Evolutionary conservation across 1,140 invertebrate genomes (phyloP), one percentile per base, ranked within the genome.

Genomic region (Listronotus oregonensis): DNA sequence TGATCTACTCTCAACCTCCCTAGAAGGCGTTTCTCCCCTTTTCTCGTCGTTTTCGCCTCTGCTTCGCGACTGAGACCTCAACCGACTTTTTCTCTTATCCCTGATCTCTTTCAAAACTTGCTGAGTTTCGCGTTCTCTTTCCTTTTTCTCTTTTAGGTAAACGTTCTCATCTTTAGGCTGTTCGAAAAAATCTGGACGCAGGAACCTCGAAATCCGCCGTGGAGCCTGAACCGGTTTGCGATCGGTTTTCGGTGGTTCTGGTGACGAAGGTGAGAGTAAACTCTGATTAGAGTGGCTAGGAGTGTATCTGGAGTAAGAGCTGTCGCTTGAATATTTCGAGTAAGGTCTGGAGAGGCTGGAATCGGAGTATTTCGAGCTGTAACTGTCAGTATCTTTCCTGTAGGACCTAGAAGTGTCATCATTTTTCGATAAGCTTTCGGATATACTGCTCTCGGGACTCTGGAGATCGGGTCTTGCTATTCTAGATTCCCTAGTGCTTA

Each of bases 131-230:
- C 84, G 72, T 72, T 87, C 86, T 39, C 85, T 81, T 68, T 85
- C 86, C 67, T 88, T 88, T 65, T 88, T 89, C 57, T 90, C 87
- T 60, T 88, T 88, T 0, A 84, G 80, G 67, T 86, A 86, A n/a
- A 83, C 78, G 74, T 84, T 89, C 65, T 90, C 88, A 66, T 90
- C 89, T 42, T 84, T 77, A 0, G 88, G 85, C 55, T 3, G 34
- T 2, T 92, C 90, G 70, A 89, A 92, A 73, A 92, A 92, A 74
- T 92, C 90, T 0, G 90, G 89, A 10, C 90, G 80, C 52, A 91
- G 76, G 75, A 91, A 91, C 64, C 89, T 81, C 11, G 89, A 91
- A 42, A 89, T 84, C 60, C 86, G 81, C 52, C 75, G 68, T n/a
- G 69, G 43, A 11, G 57, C 63, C 51, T 66, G 62, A 43, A 67